Evolutionary conservation across 2,113 vertebrate genomes (phyloP).

Genomic region (Mormoops blainvillei): DNA sequence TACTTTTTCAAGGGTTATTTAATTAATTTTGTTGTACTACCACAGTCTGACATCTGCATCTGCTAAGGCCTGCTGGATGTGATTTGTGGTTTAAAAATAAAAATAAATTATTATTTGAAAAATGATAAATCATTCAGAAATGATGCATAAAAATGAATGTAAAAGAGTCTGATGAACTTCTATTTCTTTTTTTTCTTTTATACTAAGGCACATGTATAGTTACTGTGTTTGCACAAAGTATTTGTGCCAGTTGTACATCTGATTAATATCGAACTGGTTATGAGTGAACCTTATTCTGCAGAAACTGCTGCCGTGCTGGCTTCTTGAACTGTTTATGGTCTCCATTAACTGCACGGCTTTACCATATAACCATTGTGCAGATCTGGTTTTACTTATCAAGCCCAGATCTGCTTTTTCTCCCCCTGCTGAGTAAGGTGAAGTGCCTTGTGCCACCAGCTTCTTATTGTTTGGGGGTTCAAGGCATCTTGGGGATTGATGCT

Average conservation of each 20-base stretch:
- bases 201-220: background rate
- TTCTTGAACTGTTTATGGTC: conserved; percentile 71
- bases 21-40: conserved; percentile 54
- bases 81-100: conserved; percentile 59
- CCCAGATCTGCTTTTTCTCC: conserved; percentile 81
- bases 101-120: conserved; percentile 60
- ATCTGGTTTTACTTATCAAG: conserved; percentile 85
- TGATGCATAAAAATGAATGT: conserved; percentile 37
- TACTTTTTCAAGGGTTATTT: conserved; percentile 68
- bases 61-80: conserved; percentile 48
- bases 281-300: conserved; percentile 60
- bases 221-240: conserved; percentile 20
- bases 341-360: conserved; percentile 79
- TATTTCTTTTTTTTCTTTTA: background rate
- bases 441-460: conserved; percentile 72
- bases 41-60: conserved; percentile 51
- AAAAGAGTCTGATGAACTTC: background rate
- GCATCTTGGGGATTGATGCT: conserved; percentile 70
- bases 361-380: conserved; percentile 69
- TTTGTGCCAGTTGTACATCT: conserved; percentile 46
- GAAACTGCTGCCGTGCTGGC: conserved; percentile 50
- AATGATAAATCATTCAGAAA: conserved; percentile 41
- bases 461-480: conserved; percentile 69
- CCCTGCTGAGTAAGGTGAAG: conserved; percentile 68
- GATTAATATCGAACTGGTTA: conserved; percentile 74